phyloP scores from a whole-genome alignment of 2,113 vertebrate species.

The Prionailurus viverrinus region DNA sequence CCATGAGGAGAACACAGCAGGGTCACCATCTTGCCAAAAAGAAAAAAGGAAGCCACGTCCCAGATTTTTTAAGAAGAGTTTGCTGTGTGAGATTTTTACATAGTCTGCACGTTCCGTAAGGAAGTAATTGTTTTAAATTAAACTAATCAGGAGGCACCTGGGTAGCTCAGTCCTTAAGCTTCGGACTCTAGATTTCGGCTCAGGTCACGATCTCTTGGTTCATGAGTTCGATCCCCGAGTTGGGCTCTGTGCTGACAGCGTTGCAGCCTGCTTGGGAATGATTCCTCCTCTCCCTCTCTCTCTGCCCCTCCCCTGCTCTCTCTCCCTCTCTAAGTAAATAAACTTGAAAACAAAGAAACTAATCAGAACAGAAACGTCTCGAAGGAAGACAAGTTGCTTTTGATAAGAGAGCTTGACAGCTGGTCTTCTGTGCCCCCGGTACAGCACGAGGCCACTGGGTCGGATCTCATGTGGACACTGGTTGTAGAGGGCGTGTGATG shows the following conservation, averaged over 20 bases:
- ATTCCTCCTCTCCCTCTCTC: too few relatives aligned
- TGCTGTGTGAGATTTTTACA: not conserved
- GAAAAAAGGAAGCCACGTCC: not conserved
- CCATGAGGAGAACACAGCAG: not conserved
- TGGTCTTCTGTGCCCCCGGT: not conserved
- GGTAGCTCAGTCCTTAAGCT: too few relatives aligned
- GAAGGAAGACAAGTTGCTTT: constrained; percentile 58
- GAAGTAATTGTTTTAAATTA: not conserved
- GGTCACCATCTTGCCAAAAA: not conserved
- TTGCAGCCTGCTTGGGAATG: too few relatives aligned
- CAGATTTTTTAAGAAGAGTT: not conserved
- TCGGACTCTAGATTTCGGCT: too few relatives aligned
- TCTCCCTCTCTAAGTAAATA: too few relatives aligned
- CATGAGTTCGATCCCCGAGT: too few relatives aligned
- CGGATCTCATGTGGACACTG: not conserved
- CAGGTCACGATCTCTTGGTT: too few relatives aligned
- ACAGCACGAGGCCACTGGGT: not conserved
- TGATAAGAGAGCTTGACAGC: constrained; percentile 39
- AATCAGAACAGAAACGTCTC: constrained; percentile 46
- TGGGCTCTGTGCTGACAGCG: too few relatives aligned
- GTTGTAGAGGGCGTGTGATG: not conserved
- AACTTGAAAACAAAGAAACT: not conserved
- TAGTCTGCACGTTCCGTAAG: not conserved
- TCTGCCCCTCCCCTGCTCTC: too few relatives aligned
- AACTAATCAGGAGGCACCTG: too few relatives aligned